phyloP scores from a whole-genome alignment of 2,113 vertebrate species.

The Sprattus sprattus region DNA sequence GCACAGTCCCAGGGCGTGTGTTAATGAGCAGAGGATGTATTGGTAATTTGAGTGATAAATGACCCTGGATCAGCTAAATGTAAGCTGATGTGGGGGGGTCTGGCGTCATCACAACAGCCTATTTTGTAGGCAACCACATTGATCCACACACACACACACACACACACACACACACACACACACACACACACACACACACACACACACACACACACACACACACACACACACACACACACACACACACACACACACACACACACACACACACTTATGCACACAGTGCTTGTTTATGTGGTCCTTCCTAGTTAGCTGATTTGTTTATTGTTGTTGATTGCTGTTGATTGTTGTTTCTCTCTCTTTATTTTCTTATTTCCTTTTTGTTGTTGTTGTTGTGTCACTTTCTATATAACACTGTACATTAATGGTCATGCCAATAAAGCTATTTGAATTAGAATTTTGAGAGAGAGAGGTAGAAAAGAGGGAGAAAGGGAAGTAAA shows the following conservation, averaged over 20 bases:
- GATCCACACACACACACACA: neutral
- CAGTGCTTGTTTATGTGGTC: no score
- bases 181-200: neutral
- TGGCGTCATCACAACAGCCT: neutral
- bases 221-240: no score
- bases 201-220: neutral
- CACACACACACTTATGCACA: no score
- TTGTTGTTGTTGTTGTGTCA: no score
- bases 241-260: neutral
- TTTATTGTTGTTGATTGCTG: no score
- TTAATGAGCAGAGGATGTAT: constrained; percentile 36
- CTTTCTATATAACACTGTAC: no score
- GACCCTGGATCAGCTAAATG: constrained; percentile 20
- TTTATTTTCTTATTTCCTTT: no score
- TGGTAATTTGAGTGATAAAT: constrained; percentile 38
- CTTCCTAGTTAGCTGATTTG: no score
- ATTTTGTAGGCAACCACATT: neutral
- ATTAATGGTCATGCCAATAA: no score
- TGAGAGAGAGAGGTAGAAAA: neutral
- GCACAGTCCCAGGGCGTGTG: neutral
- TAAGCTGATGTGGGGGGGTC: neutral
- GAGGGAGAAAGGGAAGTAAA: neutral
- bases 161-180: neutral
- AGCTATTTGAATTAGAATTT: no score
- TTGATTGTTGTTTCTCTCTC: no score